A percentile compares a stretch with the other conserved stretches of the same genome.
These are phyloP conservation scores for Therioaphis trifolii DNA, from an alignment of 2,888 invertebrate species.

Conservation along the genomic window DNA sequence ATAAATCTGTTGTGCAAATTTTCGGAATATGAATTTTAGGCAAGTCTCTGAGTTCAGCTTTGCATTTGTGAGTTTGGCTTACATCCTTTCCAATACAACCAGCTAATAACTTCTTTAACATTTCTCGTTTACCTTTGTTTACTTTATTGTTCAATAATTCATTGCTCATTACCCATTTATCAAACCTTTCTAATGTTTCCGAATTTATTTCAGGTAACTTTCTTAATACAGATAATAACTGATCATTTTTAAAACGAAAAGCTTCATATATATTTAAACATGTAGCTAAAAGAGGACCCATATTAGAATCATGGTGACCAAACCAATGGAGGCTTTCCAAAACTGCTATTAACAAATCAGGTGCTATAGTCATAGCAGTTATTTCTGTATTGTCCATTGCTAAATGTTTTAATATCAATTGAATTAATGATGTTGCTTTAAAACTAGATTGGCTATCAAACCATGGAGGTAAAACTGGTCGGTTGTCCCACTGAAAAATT, in stretches of 20 bases:
- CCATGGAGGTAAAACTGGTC: conserved; percentile 79
- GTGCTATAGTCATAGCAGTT: conserved; percentile 77
- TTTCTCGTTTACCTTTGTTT: conserved; percentile 90
- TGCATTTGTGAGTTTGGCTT: conserved; percentile 87
- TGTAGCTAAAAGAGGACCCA: conserved; percentile 72
- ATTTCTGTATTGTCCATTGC: conserved; percentile 74
- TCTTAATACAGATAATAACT: conserved; percentile 77
- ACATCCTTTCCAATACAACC: conserved; percentile 82
- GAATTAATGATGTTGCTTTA: conserved; percentile 81
- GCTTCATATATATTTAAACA: conserved; percentile 84
- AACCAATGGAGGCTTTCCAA: conserved; percentile 85
- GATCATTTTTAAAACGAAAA: conserved; percentile 81
- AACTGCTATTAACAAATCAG: conserved; percentile 72
- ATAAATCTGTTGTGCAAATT: conserved; percentile 56
- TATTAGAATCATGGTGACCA: conserved; percentile 91
- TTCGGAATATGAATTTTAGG: conserved; percentile 75
- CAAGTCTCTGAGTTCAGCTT: conserved; percentile 86
- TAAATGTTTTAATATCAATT: conserved; percentile 78
- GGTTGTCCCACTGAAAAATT: conserved; percentile 66
- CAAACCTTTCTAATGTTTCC: conserved; percentile 84
- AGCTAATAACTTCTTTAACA: conserved; percentile 78
- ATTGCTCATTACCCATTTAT: conserved; percentile 78
- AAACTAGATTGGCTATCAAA: conserved; percentile 85
- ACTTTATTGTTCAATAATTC: conserved; percentile 74
- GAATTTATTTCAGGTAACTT: conserved; percentile 86